phyloP scores from a whole-genome alignment of 2,797 vertebrate species.

The Heterohyrax brucei region DNA sequence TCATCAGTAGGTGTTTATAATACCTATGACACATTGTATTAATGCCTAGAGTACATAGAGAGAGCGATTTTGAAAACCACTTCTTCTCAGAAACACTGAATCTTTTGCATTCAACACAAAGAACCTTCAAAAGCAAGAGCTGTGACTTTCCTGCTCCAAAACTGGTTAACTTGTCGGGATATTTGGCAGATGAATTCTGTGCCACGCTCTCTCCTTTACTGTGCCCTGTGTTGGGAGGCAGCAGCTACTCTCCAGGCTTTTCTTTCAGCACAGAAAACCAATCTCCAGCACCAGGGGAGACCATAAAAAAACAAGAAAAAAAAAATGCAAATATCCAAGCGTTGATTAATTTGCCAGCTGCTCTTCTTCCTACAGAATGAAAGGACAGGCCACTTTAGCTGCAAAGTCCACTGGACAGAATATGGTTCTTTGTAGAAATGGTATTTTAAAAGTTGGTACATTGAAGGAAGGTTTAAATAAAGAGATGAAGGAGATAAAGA shows the following conservation, averaged over 20 bases:
- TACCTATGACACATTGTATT: conserved; percentile 82
- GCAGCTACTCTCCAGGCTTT: conserved; percentile 90
- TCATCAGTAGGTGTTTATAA: conserved; percentile 79
- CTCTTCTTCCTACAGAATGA: conserved; percentile 90
- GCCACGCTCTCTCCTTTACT: conserved; percentile 90
- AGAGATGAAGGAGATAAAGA: neutral
- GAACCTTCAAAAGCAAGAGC: conserved; percentile 88
- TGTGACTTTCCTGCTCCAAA: conserved; percentile 91
- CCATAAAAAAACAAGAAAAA: conserved; percentile 78
- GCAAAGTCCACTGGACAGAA: conserved; percentile 48
- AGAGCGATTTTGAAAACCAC: conserved; percentile 83
- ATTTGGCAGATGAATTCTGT: conserved; percentile 93
- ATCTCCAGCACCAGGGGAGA: conserved; percentile 90
- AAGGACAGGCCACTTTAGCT: conserved; percentile 85
- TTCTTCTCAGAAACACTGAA: conserved; percentile 87
- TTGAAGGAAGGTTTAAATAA: conserved; percentile 6
- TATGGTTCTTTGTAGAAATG: conserved; percentile 32
- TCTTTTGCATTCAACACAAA: conserved; percentile 87
- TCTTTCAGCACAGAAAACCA: conserved; percentile 88
- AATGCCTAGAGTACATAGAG: conserved; percentile 77
- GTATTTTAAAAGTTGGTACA: conserved; percentile 38
- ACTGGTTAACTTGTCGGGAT: conserved; percentile 92
- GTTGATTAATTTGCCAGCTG: conserved; percentile 91
- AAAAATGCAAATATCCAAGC: conserved; percentile 89
- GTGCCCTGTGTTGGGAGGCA: conserved; percentile 81